Evolutionary conservation across 2,797 vertebrate genomes (phyloP).

Genomic region (Rhinella marina): DNA sequence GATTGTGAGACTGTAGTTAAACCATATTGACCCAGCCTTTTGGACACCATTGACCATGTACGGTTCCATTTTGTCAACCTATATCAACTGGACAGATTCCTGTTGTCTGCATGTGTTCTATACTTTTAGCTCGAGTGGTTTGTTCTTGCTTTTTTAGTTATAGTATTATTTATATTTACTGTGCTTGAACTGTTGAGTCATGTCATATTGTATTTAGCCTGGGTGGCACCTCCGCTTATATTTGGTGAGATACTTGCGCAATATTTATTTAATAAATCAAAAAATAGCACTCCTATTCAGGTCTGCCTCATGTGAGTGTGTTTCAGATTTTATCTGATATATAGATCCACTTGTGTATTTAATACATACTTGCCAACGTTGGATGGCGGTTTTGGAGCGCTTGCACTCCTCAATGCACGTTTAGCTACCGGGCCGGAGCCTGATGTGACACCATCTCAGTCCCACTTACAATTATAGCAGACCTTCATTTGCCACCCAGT

Average conservation of each 20-base stretch:
- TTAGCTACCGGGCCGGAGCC: too few species aligned
- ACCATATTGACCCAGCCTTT: neutral
- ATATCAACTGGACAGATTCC: neutral
- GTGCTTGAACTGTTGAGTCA: neutral
- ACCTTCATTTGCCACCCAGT: too few species aligned
- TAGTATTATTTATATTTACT: neutral
- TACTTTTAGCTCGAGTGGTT: neutral
- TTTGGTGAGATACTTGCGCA: neutral
- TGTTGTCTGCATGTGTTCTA: neutral
- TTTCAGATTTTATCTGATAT: too few species aligned
- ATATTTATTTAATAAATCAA: neutral
- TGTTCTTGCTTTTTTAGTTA: neutral
- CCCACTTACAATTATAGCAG: too few species aligned
- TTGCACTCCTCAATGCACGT: too few species aligned
- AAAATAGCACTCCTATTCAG: too few species aligned
- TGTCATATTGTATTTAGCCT: neutral
- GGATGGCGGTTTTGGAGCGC: too few species aligned
- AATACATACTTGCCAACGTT: too few species aligned
- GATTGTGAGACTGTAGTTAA: neutral
- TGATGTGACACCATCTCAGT: too few species aligned
- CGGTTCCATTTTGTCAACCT: neutral
- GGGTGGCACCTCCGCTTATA: neutral
- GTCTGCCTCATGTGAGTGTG: too few species aligned
- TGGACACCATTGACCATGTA: neutral
- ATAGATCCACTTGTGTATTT: too few species aligned